Percentiles rank a stretch among this genome's conserved stretches.
phyloP scores from a whole-genome alignment of 1,140 invertebrate species.

The Rhagoletis zephyria region DNA sequence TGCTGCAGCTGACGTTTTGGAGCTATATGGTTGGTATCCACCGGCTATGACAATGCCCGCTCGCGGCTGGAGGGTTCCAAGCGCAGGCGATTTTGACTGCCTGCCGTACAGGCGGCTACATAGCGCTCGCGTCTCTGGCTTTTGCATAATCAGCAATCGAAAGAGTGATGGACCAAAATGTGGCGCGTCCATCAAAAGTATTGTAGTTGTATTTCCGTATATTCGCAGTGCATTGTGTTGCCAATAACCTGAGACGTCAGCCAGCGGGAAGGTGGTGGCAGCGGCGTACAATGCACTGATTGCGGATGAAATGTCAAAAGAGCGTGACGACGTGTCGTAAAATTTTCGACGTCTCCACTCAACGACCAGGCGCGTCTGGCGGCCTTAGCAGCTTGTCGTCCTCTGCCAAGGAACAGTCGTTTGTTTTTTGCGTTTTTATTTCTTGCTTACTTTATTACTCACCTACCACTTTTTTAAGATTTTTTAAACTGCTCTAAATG shows the following conservation, averaged over 20 bases:
- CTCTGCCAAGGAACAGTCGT: neutral
- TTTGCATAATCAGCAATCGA: constrained; percentile 44
- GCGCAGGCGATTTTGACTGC: neutral
- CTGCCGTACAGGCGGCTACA: too few relatives aligned
- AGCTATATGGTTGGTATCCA: neutral
- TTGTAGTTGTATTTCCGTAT: neutral
- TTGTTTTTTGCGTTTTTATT: neutral
- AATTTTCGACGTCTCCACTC: constrained; percentile 59
- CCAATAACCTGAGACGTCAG: neutral
- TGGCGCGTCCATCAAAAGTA: constrained; percentile 3
- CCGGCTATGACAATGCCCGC: neutral
- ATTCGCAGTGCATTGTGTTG: neutral
- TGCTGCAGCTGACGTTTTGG: constrained; percentile 33
- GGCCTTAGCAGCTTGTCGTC: neutral
- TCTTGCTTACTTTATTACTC: too few relatives aligned
- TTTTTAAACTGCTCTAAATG: too few relatives aligned
- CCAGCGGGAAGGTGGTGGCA: neutral
- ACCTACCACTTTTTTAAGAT: too few relatives aligned
- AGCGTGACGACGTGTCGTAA: constrained; percentile 72
- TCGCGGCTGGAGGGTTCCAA: neutral
- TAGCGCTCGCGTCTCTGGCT: neutral
- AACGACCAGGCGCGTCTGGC: neutral
- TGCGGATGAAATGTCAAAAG: constrained; percentile 70
- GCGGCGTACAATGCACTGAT: constrained; percentile 29
- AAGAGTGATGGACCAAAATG: constrained; percentile 27